Evolutionary conservation across 2,797 vertebrate species (phyloP).

Genomic region (Nyctalus aviator): DNA sequence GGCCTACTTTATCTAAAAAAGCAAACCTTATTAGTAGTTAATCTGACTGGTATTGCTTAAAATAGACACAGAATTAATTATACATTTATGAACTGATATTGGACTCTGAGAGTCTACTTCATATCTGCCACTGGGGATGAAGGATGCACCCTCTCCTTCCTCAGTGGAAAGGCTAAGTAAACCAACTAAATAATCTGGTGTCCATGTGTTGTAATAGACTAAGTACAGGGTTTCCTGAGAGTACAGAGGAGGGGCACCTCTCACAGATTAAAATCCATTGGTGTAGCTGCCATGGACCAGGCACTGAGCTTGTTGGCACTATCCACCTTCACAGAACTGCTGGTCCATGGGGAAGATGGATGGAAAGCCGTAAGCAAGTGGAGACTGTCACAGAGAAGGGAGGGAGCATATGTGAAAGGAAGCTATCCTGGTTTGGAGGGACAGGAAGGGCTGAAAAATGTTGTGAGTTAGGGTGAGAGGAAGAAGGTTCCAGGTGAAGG

Average conservation of each 20-base stretch:
- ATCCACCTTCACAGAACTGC: background rate
- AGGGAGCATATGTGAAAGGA: background rate
- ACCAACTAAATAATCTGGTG: background rate
- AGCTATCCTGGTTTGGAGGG: background rate
- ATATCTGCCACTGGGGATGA: background rate
- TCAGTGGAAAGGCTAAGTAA: background rate
- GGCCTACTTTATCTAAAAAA: background rate
- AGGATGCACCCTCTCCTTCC: background rate
- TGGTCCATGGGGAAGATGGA: background rate
- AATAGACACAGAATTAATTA: background rate
- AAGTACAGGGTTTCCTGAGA: background rate
- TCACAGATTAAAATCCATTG: background rate
- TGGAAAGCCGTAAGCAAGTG: background rate
- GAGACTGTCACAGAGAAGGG: background rate
- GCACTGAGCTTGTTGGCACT: background rate
- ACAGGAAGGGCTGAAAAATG: background rate
- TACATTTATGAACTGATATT: background rate
- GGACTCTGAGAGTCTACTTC: background rate
- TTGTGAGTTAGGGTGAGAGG: background rate
- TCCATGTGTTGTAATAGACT: rapidly evolving
- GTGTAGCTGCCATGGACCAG: background rate
- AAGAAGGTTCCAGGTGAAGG: background rate
- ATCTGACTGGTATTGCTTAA: background rate
- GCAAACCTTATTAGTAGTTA: background rate
- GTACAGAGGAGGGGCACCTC: background rate